phyloP scores from a whole-genome alignment of 2,797 vertebrate species.

The Melanogrammus aeglefinus region DNA sequence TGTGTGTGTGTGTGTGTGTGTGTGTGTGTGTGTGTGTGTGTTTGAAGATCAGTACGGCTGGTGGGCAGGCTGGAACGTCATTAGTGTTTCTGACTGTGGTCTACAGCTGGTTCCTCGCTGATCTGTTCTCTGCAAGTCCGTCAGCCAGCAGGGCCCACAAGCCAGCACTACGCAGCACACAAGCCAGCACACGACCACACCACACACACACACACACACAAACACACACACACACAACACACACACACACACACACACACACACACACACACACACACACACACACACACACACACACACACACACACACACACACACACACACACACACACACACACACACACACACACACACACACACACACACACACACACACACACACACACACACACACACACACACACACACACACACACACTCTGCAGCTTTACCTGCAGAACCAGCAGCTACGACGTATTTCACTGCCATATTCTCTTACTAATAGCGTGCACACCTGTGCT shows the following conservation, averaged over 20 bases:
- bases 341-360: neutral
- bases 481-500: slow-evolving; percentile 40
- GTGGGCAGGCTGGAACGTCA: neutral
- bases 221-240: neutral
- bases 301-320: neutral
- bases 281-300: slow-evolving; percentile 1
- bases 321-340: neutral
- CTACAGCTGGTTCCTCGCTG: neutral
- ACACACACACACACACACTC: neutral
- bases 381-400: slow-evolving; percentile 1
- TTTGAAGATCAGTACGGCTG: neutral
- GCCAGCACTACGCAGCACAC: neutral
- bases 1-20: slow-evolving; percentile 7
- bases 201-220: slow-evolving; percentile 1
- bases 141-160: neutral
- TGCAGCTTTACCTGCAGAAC: neutral
- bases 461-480: slow-evolving; percentile 30
- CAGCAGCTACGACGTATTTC: slow-evolving; percentile 17
- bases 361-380: neutral
- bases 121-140: neutral
- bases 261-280: slow-evolving; percentile 1
- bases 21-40: slow-evolving; percentile 4
- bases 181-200: neutral
- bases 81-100: neutral
- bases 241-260: neutral